Percentiles rank a stretch among this genome's conserved stretches.
Evolutionary conservation across 2,888 invertebrate genomes (phyloP).

Genomic region (Chrysina gloriosa): DNA sequence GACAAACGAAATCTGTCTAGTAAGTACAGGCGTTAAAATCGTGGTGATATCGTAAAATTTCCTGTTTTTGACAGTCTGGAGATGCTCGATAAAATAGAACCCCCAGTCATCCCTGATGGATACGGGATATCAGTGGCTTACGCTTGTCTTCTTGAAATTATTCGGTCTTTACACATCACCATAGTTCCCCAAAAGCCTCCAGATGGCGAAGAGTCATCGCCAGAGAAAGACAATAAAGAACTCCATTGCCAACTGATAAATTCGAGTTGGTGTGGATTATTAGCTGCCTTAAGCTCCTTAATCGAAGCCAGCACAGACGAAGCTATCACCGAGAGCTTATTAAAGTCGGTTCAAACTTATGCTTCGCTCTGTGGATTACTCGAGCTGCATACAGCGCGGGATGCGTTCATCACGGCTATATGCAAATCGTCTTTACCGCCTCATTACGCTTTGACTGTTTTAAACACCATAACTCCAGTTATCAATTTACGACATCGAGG

Average conservation of each 20-base stretch:
- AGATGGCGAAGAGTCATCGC: conserved; percentile 49
- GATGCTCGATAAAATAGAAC: conserved; percentile 95
- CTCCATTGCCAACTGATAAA: conserved; percentile 83
- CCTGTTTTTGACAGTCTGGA: conserved; percentile 76
- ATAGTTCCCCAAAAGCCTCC: conserved; percentile 70
- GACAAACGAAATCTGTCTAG: conserved; percentile 91
- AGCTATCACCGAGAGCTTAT: conserved; percentile 87
- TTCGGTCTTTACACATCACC: conserved; percentile 83
- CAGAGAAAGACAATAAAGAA: conserved; percentile 57
- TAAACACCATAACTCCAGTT: conserved; percentile 74
- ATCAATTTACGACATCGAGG: conserved; percentile 57
- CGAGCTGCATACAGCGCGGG: conserved; percentile 81
- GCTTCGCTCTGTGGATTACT: conserved; percentile 91
- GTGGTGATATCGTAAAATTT: conserved; percentile 1
- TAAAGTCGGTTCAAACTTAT: conserved; percentile 91
- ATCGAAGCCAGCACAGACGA: conserved; percentile 97
- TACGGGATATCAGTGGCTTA: conserved; percentile 97
- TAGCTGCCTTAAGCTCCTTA: conserved; percentile 90
- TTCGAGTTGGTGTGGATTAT: conserved; percentile 94
- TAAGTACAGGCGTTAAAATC: conserved; percentile 68
- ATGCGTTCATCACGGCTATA: conserved; percentile 94
- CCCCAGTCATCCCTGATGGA: conserved; percentile 94
- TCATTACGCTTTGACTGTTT: conserved; percentile 91
- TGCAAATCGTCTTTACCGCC: conserved; percentile 97
- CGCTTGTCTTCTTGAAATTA: conserved; percentile 91